Percentiles rank a stretch among this genome's conserved stretches.
These are phyloP conservation scores for Ochlodes sylvanus DNA, from an alignment of 2,888 invertebrate genomes.

Conservation along the genomic window DNA sequence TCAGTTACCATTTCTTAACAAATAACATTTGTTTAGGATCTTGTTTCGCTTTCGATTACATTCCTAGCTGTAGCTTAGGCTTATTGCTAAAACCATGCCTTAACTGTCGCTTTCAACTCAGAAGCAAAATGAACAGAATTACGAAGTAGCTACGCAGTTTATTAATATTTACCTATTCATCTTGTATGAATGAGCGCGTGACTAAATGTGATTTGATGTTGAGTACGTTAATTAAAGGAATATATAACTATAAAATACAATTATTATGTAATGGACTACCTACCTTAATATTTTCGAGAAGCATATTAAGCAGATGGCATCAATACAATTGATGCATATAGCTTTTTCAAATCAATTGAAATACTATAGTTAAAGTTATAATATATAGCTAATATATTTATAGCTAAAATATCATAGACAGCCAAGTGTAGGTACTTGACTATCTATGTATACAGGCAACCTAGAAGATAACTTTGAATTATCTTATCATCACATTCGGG, in stretches of 20 bases:
- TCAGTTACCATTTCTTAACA: no score
- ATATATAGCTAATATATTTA: no score
- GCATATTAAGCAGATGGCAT: no score
- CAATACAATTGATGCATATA: no score
- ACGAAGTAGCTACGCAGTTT: conserved; percentile 6
- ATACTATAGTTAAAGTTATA: no score
- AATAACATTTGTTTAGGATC: no score
- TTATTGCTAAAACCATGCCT: neutral
- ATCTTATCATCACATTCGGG: no score
- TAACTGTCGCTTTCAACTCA: conserved; percentile 2
- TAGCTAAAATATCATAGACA: no score
- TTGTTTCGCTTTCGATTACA: neutral
- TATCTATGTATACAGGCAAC: no score
- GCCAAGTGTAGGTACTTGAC: no score
- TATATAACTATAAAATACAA: conserved; percentile 4
- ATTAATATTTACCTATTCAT: conserved; percentile 27
- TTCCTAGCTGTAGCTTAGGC: neutral
- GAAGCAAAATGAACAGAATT: conserved; percentile 9
- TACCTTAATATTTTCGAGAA: neutral
- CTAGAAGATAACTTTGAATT: no score
- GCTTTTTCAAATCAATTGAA: no score
- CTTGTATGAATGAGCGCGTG: conserved; percentile 5
- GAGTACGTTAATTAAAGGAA: conserved; percentile 16
- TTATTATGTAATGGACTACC: neutral
- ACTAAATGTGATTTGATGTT: conserved; percentile 15